Evolutionary conservation across 2,888 invertebrate genomes (phyloP).

Genomic region (Dolichopus griseipennis): DNA sequence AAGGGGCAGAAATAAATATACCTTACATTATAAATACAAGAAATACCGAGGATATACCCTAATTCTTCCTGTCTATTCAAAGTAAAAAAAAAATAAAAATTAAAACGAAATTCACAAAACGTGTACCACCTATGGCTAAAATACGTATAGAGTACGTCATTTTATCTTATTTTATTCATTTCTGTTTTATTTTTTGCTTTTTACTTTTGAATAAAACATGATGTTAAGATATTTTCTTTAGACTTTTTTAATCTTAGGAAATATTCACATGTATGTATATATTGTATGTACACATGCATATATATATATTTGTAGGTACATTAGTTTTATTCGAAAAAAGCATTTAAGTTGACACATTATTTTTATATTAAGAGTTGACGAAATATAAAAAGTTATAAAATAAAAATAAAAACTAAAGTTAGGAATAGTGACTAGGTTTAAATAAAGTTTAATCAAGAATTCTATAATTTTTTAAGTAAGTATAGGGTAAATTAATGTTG

Average conservation of each 20-base stretch:
- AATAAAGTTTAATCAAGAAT: no score
- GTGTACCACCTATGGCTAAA: not conserved
- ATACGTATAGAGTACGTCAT: not conserved
- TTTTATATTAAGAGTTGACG: no score
- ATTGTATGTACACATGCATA: not conserved
- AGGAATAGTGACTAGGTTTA: no score
- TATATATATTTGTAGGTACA: not conserved
- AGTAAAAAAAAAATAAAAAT: not conserved
- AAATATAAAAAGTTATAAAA: no score
- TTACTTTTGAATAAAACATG: not conserved
- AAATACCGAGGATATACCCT: not conserved
- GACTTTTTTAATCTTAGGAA: not conserved
- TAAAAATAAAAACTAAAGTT: no score
- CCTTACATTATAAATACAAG: not conserved
- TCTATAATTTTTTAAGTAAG: no score
- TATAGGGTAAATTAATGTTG: no score
- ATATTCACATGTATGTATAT: not conserved
- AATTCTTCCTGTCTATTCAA: not conserved
- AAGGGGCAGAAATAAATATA: not conserved
- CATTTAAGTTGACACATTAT: no score
- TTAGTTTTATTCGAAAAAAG: no score
- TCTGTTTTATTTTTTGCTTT: not conserved
- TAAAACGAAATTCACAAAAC: not conserved
- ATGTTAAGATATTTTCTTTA: slow-evolving; percentile 1
- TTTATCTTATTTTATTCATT: not conserved